A percentile compares a stretch with the other conserved stretches of the same genome.
These are phyloP conservation scores for Petrocephalus schoutedeni DNA, from an alignment of 2,797 vertebrate species.

Conservation along the genomic window DNA sequence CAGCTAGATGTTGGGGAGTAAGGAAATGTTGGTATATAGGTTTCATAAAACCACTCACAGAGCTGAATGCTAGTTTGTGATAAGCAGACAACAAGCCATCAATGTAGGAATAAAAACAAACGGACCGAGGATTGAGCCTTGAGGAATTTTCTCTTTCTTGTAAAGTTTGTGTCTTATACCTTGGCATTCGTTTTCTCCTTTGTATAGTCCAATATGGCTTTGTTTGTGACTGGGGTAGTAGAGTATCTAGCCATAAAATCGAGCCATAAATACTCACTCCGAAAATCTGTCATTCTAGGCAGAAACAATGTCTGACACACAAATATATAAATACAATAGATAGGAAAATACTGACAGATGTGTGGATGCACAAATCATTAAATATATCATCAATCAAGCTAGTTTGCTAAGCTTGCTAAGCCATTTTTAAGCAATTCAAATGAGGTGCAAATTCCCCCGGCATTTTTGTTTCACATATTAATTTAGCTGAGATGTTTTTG, in stretches of 20 bases:
- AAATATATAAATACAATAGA: conserved; percentile 6
- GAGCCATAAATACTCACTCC: not conserved
- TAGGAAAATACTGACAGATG: not conserved
- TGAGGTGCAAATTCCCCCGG: not conserved
- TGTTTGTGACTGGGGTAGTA: not conserved
- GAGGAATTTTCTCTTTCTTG: not conserved
- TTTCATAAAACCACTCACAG: not conserved
- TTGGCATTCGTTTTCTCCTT: not conserved
- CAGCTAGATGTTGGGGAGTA: not conserved
- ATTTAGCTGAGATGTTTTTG: not conserved
- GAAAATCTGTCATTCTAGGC: not conserved
- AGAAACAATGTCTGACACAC: not conserved
- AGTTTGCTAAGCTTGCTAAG: not conserved
- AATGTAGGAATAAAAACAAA: not conserved
- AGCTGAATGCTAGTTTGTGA: not conserved
- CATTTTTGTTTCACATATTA: not conserved
- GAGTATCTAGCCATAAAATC: not conserved
- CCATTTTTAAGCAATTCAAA: not conserved
- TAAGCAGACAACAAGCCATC: not conserved
- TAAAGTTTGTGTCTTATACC: not conserved
- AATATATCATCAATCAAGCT: conserved; percentile 11
- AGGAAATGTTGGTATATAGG: not conserved
- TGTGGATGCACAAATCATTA: not conserved
- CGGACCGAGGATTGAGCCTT: not conserved
- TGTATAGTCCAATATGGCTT: not conserved